phyloP scores from a whole-genome alignment of 1,140 invertebrate genomes.

The Daktulosphaira vitifoliae region DNA sequence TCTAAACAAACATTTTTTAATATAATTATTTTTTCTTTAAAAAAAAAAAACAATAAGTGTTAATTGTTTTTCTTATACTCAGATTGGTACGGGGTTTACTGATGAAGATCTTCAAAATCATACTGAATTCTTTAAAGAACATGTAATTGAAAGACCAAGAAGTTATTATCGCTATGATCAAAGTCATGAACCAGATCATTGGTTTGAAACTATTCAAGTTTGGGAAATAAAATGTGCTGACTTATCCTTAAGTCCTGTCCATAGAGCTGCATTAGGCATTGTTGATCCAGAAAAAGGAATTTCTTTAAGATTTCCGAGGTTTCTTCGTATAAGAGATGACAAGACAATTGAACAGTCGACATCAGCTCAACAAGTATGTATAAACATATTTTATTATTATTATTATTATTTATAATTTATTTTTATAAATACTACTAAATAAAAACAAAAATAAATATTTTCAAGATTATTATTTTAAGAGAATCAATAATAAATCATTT shows the following conservation, averaged over 20 bases:
- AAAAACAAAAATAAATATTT: neutral
- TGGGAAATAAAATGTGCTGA: slow-evolving; percentile 99
- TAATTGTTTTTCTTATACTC: too few species aligned
- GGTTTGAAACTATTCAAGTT: slow-evolving; percentile 87
- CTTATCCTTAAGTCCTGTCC: slow-evolving; percentile 90
- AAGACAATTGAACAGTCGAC: slow-evolving; percentile 91
- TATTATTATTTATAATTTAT: slow-evolving; percentile 20
- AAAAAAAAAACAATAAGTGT: too few species aligned
- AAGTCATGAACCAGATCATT: slow-evolving; percentile 77
- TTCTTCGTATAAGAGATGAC: slow-evolving; percentile 85
- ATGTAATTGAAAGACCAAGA: slow-evolving; percentile 64
- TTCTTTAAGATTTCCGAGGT: slow-evolving; percentile 91
- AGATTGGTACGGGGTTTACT: slow-evolving; percentile 96
- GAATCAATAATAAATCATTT: neutral
- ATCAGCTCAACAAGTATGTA: slow-evolving; percentile 71
- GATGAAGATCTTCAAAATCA: slow-evolving; percentile 81
- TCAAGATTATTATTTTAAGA: neutral
- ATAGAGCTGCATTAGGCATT: slow-evolving; percentile 80
- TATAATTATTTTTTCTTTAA: too few species aligned
- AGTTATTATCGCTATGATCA: slow-evolving; percentile 79
- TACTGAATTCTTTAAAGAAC: slow-evolving; percentile 66
- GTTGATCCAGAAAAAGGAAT: slow-evolving; percentile 90
- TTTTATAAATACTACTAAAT: neutral
- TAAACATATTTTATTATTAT: slow-evolving; percentile 45
- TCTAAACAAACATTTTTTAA: too few species aligned